Evolutionary conservation across 1,140 invertebrate species (phyloP), one percentile per base, ranked within the genome.

Genomic region (Bombyx mandarina): DNA sequence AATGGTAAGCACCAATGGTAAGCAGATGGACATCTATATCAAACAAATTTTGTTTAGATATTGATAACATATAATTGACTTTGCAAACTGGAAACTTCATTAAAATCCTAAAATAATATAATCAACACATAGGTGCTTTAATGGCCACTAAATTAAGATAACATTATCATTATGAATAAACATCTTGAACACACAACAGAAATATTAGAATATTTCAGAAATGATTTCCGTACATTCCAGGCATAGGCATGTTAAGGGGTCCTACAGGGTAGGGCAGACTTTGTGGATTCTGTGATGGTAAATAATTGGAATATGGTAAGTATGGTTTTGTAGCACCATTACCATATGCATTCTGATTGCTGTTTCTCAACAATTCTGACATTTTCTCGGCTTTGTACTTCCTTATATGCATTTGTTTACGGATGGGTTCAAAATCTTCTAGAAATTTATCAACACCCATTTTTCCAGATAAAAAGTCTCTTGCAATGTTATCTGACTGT

Each of bases 301-400:
- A 77, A 60, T 86, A 76, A 68, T 80, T 71, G 59, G 89, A 78
- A 75, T 87, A 85, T 43, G 84, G 84, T 51, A 84, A 59, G 53
- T 77, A 79, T 45, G 79, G 81, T 50, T 82, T 85, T 26, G 73
- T 63, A 22, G 73, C 63, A 35, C 80, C 81, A 73, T 85, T 87
- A 6, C 79, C 79, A 64, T 76, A 83, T 6, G 70, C 70, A 69
- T 60, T 73, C 58, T 77, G 77, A 60, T 44, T 71, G 1, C 73
- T 69, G 57, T 63, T 71, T 60, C 90, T 90, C 45, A 95, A 88
- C 2, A 96, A 74, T 76, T 97, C 95, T 56, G 90, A 88, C 91
- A 97, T 93, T 89, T 97, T 97, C 56, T 97, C 95, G 10, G 94
- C 91, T 88, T 97, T 97, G 0, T 97, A 92, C 75, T 94, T 92